Evolutionary conservation across 1,140 invertebrate genomes (phyloP).

Genomic region (Penaeus japonicus): DNA sequence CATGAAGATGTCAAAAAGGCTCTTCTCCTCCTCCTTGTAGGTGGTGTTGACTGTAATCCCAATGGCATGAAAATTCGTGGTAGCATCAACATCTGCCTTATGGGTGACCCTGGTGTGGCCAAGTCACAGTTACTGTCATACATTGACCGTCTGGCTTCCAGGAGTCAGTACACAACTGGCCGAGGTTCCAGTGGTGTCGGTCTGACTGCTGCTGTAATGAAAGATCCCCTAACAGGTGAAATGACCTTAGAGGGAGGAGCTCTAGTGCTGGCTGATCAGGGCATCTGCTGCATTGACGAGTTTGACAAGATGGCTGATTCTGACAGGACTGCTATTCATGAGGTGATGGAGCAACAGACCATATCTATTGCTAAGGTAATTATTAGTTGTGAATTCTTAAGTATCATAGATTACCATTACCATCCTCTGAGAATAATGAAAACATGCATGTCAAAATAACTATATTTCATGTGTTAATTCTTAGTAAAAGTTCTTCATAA

Average conservation of each 20-base stretch:
- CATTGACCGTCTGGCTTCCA: conserved; percentile 90
- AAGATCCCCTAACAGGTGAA: conserved; percentile 96
- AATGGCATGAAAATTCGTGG: conserved; percentile 78
- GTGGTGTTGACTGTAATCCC: conserved; percentile 90
- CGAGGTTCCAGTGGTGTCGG: conserved; percentile 97
- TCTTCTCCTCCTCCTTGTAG: conserved; percentile 89
- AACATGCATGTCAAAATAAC: no score
- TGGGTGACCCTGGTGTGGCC: conserved; percentile 99
- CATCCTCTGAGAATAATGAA: no score
- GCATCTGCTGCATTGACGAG: conserved; percentile 99
- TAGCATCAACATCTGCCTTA: conserved; percentile 97
- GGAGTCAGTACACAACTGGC: conserved; percentile 96
- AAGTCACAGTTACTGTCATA: conserved; percentile 97
- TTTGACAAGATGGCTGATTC: conserved; percentile 99
- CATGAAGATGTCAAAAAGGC: conserved; percentile 99
- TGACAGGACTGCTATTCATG: conserved; percentile 97
- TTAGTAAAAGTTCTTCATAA: not conserved
- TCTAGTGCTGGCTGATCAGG: conserved; percentile 95
- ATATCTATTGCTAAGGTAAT: conserved; percentile 96
- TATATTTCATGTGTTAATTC: not conserved
- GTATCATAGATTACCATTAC: not conserved
- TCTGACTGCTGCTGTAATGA: conserved; percentile 96
- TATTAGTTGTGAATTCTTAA: not conserved
- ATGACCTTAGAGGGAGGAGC: conserved; percentile 98
- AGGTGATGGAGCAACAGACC: conserved; percentile 99